These are phyloP conservation scores for Sylvicola cinctus DNA, from an alignment of 2,888 invertebrate genomes.

Conservation along the genomic window DNA sequence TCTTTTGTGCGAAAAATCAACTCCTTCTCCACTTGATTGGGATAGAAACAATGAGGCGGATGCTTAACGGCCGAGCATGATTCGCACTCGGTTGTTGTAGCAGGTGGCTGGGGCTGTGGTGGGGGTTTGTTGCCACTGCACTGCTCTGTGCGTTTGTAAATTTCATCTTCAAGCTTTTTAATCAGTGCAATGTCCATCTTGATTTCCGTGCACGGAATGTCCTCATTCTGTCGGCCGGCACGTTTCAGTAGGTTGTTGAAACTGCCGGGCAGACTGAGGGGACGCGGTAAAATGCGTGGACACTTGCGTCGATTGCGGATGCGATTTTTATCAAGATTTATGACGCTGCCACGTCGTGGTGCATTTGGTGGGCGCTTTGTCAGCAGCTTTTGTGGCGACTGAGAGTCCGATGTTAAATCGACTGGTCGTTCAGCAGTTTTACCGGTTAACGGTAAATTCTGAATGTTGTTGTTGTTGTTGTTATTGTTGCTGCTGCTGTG, in stretches of 20 bases:
- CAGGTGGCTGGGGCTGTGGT: no score
- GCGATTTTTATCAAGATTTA: constrained; percentile 9
- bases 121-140: not conserved
- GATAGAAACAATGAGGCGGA: not conserved
- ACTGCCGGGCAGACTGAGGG: constrained; percentile 8
- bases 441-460: no score
- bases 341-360: constrained; percentile 4
- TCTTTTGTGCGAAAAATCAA: not conserved
- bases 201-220: constrained; percentile 1
- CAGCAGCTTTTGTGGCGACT: not conserved
- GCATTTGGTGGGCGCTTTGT: not conserved
- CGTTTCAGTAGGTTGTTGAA: constrained; percentile 5
- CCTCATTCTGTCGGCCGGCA: not conserved
- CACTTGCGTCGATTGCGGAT: constrained; percentile 16
- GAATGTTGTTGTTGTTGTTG: not conserved
- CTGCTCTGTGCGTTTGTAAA: constrained; percentile 7
- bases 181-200: constrained; percentile 7
- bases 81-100: no score
- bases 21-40: constrained; percentile 1
- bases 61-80: no score
- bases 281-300: constrained; percentile 6
- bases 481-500: not conserved
- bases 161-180: constrained; percentile 9
- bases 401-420: not conserved
- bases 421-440: constrained; percentile 5